Evolutionary conservation across 2,888 invertebrate species (phyloP), one percentile per base, ranked within the genome.

Genomic region (Aleiodes leptofemur): DNA sequence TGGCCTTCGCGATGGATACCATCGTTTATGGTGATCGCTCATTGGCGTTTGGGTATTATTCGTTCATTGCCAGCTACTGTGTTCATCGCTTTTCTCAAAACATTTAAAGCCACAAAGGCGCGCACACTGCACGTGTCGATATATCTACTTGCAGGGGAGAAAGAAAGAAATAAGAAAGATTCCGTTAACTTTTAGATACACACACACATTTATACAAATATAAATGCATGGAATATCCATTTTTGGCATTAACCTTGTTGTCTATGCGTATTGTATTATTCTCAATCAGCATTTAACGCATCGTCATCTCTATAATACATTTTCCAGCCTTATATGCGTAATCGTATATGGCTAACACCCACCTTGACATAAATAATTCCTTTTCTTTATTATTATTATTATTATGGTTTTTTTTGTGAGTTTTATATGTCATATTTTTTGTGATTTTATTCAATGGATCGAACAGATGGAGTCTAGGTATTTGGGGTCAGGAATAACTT

Each of bases 201-300:
- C 23, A 55, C n/a, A 55, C 16, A 55, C 7, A 55, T 5, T 1
- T 34, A 34, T 34, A 16, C 55, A 14, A 55, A 38, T 38, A 43
- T 43, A 43, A 9, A 43, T 9, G 11, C 43, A 43, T 43, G 43
- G 23, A 56, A 56, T 56, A 56, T 56, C 56, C 56, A 56, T 56
- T 56, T 56, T 56, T 29, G 56, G 56, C 9, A 23, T 56, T 56
- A 11, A 56, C 56, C 16, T 23, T 56, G 23, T 56, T 16, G 23
- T 56, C 16, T 16, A 11, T 16, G 11, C 56, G 43, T 43, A 56
- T 56, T 56, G 56, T 56, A 11, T 29, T 16, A 4, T 16, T n/a
- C 29, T 56, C 56, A 56, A 56, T 56, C 56, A 56, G 56, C n/a
- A 56, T 56, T 56, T 11, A 56, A 56, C 14, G 56, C 16, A 56